Base-by-base conservation (phyloP, 2,797 vertebrate genomes). In the Siniperca obscura region DNA sequence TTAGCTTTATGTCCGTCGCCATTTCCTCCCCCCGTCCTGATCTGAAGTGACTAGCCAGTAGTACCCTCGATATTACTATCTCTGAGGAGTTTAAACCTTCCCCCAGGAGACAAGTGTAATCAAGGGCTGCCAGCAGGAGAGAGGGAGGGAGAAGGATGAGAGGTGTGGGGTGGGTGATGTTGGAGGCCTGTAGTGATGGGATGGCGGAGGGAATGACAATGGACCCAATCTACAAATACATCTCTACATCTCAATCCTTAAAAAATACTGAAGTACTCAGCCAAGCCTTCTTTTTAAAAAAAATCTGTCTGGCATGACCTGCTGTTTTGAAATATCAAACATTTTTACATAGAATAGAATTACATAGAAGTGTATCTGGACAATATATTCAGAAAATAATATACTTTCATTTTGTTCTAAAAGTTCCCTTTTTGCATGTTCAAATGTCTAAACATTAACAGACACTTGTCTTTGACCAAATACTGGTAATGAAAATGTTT, bases 1-100 rank as follows among this genome's bases (percentile, higher is more conserved):
- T 98, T 97, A 97, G 96, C 95, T 97, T 97, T 89, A 93, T 94
- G 97, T 98, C 97, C 80, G 8, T 90, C 92, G 87, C 94, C 96
- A 98, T 98, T 98, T 98, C 97, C 97, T 97, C 94, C 90, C 95
- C 95, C 92, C 68, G 89, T 94, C 84, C 94, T 97, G 97, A 98
- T 97, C 95, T 93, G 89, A 91, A 95, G 91, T 96, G 96, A 97
- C 96, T 95, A 52, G 92, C 80, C 87, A 90, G 85, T 90, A 90
- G 93, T 94, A 91, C 90, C 90, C 92, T 95, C 88, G 78, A 93
- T 94, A 83, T 91, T 93, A 92, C 91, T 93, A 93, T 95, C 93
- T 95, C 93, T 78, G 88, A 91, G 90, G 92, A 92, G 92, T 90
- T 91, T 84, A 92, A 85, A 88, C 92, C 85, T 88, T 91, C 90